Base-by-base conservation (phyloP, 2,888 invertebrate genomes). In the Crocallis elinguaria region DNA sequence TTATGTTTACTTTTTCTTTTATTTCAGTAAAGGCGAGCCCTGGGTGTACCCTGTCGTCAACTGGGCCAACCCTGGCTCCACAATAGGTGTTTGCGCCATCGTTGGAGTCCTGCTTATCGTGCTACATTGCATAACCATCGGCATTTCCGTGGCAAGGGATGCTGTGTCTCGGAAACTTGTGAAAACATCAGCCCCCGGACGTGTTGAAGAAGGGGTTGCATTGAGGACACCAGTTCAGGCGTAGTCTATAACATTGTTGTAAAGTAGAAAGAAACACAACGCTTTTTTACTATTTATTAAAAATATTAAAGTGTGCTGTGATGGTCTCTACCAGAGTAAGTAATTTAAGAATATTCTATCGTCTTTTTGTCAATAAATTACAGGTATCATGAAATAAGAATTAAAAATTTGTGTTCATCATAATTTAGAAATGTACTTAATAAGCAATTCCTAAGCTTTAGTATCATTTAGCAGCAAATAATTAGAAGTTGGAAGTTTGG, bases 31-130 rank as follows among this genome's bases (percentile, higher is more conserved):
- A 56, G 95, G 95, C 25, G 84, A 93, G 52, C 92, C 92, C 23
- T 95, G 93, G 75, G 95, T 97, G 58, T 97, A 97, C 79, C 93
- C 94, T 16, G 94, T 96, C 49, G 84, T 97, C 53, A 93, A 97
- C 83, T 97, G 96, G 96, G 88, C 92, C 19, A 92, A 73, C 0
- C 95, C 96, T 0, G 92, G 93, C 6, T 79, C 84, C 19, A 93
- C 95, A 0, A 74, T 93, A 7, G 83, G 93, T 6, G 92, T 95
- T 9, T 93, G 94, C 46, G 73, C 92, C 0, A 89, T 94, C 29
- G 95, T 95, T n/a, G 91, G 93, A 0, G 69, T 94, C 0, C 93
- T 96, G 61, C 86, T 95, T 4, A 73, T 94, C 6, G 57, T 93
- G 11, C 82, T 95, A 5, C 95, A 96, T 79, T 84, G 93, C 29